Base-by-base conservation (phyloP, 35 echinoderm and acorn worm genomes). In the Lytechinus pictus region DNA sequence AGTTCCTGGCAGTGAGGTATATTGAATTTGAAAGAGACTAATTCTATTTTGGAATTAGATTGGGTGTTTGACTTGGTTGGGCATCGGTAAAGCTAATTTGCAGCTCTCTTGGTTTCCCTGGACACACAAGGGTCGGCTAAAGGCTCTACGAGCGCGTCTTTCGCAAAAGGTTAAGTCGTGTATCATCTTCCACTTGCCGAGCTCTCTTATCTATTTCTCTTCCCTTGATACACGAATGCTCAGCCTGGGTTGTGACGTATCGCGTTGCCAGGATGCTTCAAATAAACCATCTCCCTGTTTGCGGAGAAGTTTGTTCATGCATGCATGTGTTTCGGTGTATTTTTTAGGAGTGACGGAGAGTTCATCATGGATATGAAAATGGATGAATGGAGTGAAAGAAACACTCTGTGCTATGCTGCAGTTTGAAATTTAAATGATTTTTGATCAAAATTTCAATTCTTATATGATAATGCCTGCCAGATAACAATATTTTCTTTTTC, bases 21-120 rank as follows among this genome's bases (percentile, higher is more conserved):
- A 79, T 79, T 79, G 66, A 79, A 79, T 79, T 79, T 79, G 66
- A 79, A 14, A 79, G 66, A 79, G 66, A 24, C 66, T 79, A 79
- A 79, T 79, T 79, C 66, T 79, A 79, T 79, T 79, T 79, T 79
- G 66, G 66, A 79, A 79, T 79, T 79, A 79, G 66, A 79, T 79
- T 79, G 66, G 66, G n/a, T 79, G 66, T 79, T 79, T 79, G 66
- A 79, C 66, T 79, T 79, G 66, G 66, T 79, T 24, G 66, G 66
- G 66, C 66, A 79, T 79, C 19, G n/a, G 66, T 8, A 79, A 79
- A 79, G 66, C 66, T 79, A 79, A 79, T 79, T 79, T 79, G 66
- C 19, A 79, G 14, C 66, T 79, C 66, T 79, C 66, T 24, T 7
- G 3, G 19, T 79, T 79, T 79, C 66, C 66, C 21, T 79, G 66